These are phyloP conservation scores for Macrocentrus cingulum DNA, from an alignment of 1,140 invertebrate species.

Conservation along the genomic window DNA sequence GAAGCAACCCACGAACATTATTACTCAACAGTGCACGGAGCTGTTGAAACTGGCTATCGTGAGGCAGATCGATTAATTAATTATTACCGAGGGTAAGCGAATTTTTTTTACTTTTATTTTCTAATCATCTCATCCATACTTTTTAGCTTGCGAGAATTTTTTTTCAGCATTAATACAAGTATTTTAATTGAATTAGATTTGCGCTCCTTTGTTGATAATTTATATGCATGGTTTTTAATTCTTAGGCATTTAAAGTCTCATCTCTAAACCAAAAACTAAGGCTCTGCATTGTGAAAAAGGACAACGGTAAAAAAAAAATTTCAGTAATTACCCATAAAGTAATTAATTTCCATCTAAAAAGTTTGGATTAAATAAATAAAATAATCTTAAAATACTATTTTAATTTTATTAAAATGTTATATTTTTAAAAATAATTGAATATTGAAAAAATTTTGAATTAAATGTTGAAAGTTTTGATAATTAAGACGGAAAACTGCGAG, in stretches of 20 bases:
- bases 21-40: constrained; percentile 79
- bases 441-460: too few species aligned
- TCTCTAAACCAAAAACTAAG: constrained; percentile 41
- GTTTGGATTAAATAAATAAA: too few species aligned
- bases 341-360: too few species aligned
- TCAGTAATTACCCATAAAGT: too few species aligned
- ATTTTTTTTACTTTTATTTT: neutral
- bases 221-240: constrained; percentile 46
- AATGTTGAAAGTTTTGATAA: constrained; percentile 28
- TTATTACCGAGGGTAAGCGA: constrained; percentile 38
- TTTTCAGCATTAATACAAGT: too few species aligned
- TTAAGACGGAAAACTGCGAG: constrained; percentile 38
- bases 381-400: too few species aligned
- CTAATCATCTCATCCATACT: too few species aligned
- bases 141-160: too few species aligned
- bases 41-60: constrained; percentile 73
- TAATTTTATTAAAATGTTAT: too few species aligned
- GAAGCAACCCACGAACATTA: constrained; percentile 69
- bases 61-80: constrained; percentile 67
- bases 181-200: too few species aligned
- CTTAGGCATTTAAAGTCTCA: constrained; percentile 45
- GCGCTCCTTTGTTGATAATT: neutral
- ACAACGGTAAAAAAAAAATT: constrained; percentile 11
- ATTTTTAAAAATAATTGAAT: too few species aligned
- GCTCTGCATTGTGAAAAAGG: constrained; percentile 32